Evolutionary conservation across 2,797 vertebrate species (phyloP), one percentile per base, ranked within the genome.

Genomic region (Alcedo quadribrachys): DNA sequence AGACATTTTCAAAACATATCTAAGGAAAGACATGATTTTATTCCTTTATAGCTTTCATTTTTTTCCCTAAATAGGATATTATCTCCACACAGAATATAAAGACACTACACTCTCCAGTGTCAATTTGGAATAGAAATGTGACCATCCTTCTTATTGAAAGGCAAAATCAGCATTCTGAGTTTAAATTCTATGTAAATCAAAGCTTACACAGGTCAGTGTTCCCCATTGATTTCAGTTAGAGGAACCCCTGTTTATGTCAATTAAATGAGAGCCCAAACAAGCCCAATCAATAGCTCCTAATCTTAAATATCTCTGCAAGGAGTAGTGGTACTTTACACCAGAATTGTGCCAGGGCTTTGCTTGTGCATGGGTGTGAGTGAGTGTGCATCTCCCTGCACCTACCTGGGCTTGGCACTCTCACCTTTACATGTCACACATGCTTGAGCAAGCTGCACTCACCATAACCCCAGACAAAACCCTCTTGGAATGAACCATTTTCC

Each of bases 251-350:
- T 94, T 94, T 92, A 25, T 1, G 0, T 85, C 86, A 95, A 83
- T 89, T 93, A 91, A 95, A 75, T 75, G 35, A 91, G 54, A 77
- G 51, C 43, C 85, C 71, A 87, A 96, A 78, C 81, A 95, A 90
- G 71, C 4, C 10, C 0, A 82, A 82, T 96, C 93, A 90, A 95
- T 94, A 92, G 22, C 81, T 69, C 88, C 85, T 88, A 88, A 95
- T 93, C 81, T 95, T 91, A 90, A 93, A 92, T 86, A 95, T 82
- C 78, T 92, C 84, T 89, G 15, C 33, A 81, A 70, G 57, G 88
- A 91, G 24, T 16, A 71, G 30, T 28, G 30, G 50, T 50, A 81
- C 35, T 75, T 90, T 42, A 50, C 79, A 89, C 71, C 8, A 65
- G 43, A 91, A 69, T 35, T 84, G 12, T 58, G 33, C 18, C 24